Base-by-base conservation (phyloP, 2,113 vertebrate genomes). In the Pyxicephalus adspersus region DNA sequence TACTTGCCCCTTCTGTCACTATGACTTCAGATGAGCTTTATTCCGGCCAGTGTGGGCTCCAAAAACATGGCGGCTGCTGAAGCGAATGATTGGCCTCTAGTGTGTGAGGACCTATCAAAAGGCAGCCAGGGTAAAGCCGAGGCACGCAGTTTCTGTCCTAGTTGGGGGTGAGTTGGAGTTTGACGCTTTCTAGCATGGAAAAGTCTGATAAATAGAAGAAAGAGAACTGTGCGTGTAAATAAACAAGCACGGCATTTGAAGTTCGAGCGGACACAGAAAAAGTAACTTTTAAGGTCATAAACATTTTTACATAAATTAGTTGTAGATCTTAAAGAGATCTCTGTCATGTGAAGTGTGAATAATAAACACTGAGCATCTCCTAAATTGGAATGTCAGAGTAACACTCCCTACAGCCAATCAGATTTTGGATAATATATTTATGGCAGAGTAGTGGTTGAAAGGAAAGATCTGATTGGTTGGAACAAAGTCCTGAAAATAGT, bases 141-240 rank as follows among this genome's bases (percentile, higher is more conserved):
- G n/a, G n/a, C n/a, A 3, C 13, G 28, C 11, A 3, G 51, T 52
- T 68, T 15, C 16, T 67, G 63, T 20, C 28, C 28, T 31, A 20
- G 22, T 4, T 16, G 7, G 15, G 64, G 65, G 64, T 79, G 28
- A 66, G 76, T 54, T 77, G 63, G 26, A 64, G 74, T 66, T 57
- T 74, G 29, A 74, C 16, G 4, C 29, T 72, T 25, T 2, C 5
- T 1, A 18, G 17, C 2, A 18, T 3, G 19, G 2, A n/a, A 9
- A 1, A 58, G 20, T 0, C 22, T 1, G 20, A 17, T 58, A 7
- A 58, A 2, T 5, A 58, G n/a, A n/a, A 8, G 20, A 1, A 18
- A 6, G 31, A 34, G 31, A 19, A 16, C 5, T 57, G 8, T 5
- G 18, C 5, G 19, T 20, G 54, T 5, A 58, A 23, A 58, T 22